A percentile compares a stretch with the other conserved stretches of the same genome.
These are phyloP conservation scores for Phodopus roborovskii DNA, from an alignment of 2,113 vertebrate genomes.

Conservation along the genomic window DNA sequence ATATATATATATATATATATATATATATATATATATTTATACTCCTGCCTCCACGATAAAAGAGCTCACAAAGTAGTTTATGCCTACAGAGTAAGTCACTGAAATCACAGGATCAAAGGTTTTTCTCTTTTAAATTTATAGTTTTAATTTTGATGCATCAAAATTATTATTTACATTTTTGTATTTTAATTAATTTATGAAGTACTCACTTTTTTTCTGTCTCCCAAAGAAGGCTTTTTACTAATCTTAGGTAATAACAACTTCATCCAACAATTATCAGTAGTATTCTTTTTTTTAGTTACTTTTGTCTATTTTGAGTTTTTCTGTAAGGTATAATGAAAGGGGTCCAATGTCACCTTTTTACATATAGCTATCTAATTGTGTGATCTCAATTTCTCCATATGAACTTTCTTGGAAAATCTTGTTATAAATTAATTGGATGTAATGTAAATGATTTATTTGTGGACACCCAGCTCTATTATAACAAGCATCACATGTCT, in stretches of 20 bases:
- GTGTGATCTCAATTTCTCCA: background rate
- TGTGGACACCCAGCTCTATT: background rate
- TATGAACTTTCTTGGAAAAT: background rate
- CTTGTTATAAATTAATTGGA: background rate
- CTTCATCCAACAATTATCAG: background rate
- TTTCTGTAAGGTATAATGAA: background rate
- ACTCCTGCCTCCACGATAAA: background rate
- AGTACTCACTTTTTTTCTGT: background rate
- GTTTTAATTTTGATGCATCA: background rate
- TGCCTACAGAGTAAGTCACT: background rate
- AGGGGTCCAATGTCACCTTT: background rate
- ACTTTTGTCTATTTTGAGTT: background rate
- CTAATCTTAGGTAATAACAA: background rate
- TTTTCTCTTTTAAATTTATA: background rate
- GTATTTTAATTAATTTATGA: background rate
- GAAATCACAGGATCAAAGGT: background rate
- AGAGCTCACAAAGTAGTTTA: background rate
- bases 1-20: no score
- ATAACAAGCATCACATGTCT: background rate
- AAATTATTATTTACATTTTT: background rate
- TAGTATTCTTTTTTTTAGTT: background rate
- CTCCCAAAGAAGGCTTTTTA: background rate
- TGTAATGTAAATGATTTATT: background rate
- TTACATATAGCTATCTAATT: background rate
- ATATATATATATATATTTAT: no score